Base-by-base conservation (phyloP, 1,140 invertebrate species). In the Drosophila rufa region DNA sequence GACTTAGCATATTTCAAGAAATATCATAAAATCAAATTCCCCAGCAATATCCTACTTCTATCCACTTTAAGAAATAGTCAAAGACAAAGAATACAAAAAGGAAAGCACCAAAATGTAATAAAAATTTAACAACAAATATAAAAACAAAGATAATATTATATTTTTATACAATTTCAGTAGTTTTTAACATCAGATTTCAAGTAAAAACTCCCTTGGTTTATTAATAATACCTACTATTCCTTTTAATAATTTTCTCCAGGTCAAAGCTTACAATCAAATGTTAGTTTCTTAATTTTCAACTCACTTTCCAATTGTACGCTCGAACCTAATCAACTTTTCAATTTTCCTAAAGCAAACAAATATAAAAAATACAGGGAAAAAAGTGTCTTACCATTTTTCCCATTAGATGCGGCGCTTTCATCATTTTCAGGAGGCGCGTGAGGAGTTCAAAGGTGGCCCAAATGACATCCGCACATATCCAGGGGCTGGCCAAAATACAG, bases 391-490 rank as follows among this genome's bases (percentile, higher is more conserved):
- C 70, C 62, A 73, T 42, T 79, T 79, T 80, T 73, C 61, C 59
- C 43, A 78, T 78, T 78, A 69, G 75, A 61, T 61, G 74, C 75
- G 75, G 74, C 75, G 75, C 75, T 78, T 78, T 68, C 36, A 58
- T 68, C 64, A 84, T 70, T 80, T 79, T 59, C 55, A 67, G 48
- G 15, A 50, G 75, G 71, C 69, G 77, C 84, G 84, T 87, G 84
- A 84, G 66, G 45, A 66, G 85, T 75, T 85, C 85, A 90, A 79
- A 74, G 83, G 85, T 73, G 61, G 40, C 60, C 66, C 75, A 79
- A 79, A 78, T 79, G 75, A 79, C 75, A 79, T 73, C 70, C 56
- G 75, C 59, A 55, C 47, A 42, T 69, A 15, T 15, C 48, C 62
- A 48, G 42, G 53, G 42, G 56, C 48, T 45, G 43, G 58, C 53